Evolutionary conservation across 2,113 vertebrate genomes (phyloP).

Genomic region (Corythoichthys haematopterus): DNA sequence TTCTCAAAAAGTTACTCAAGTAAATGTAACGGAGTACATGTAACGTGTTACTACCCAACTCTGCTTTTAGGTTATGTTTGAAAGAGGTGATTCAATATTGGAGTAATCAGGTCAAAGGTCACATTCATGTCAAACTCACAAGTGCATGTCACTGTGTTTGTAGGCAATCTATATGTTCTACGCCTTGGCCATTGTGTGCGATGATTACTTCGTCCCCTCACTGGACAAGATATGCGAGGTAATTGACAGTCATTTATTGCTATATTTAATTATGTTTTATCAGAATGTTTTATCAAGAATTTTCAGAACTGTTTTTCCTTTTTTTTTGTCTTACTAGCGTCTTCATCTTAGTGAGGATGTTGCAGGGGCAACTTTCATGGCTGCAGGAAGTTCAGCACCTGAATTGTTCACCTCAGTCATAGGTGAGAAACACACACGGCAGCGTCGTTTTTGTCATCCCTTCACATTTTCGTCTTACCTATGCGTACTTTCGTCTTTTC

Average conservation of each 20-base stretch:
- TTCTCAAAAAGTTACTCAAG: too few species aligned
- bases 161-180: conserved; percentile 99
- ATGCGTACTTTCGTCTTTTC: too few species aligned
- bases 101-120: too few species aligned
- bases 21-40: too few species aligned
- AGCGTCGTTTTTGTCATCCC: not conserved
- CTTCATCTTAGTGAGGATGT: conserved; percentile 95
- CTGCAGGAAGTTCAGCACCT: conserved; percentile 94
- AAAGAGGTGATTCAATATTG: too few species aligned
- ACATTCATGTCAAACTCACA: not conserved
- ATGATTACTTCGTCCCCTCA: conserved; percentile 96
- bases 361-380: conserved; percentile 97
- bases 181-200: conserved; percentile 90
- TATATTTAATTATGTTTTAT: not conserved
- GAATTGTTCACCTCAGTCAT: conserved; percentile 98
- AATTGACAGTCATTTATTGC: conserved; percentile 33
- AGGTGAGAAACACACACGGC: conserved; percentile 70
- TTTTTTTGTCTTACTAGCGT: conserved; percentile 66
- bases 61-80: too few species aligned
- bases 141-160: conserved; percentile 34
- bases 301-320: not conserved
- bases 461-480: too few species aligned
- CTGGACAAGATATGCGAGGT: conserved; percentile 96
- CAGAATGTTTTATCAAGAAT: not conserved
- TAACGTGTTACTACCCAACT: too few species aligned